Conservation (phyloP, 2,888 invertebrate species). For the Athalia cordata region DNA sequence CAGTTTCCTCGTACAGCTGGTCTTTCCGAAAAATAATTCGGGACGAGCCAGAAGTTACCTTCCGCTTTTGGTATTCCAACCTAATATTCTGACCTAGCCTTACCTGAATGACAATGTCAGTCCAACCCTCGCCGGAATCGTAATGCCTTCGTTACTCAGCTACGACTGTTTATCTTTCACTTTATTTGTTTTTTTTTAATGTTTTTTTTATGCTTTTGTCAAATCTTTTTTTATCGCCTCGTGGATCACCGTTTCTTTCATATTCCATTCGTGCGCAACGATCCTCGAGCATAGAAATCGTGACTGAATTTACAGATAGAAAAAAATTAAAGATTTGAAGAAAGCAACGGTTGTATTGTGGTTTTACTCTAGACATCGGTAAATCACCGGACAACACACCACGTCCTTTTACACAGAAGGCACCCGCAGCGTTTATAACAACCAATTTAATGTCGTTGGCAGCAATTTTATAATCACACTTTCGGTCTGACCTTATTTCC, state of each 20-base stretch:
- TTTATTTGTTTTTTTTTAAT: constrained; percentile 3
- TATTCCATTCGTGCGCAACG: neutral
- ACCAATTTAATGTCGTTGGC: neutral
- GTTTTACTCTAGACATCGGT: too few species aligned
- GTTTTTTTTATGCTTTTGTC: too few species aligned
- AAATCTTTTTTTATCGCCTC: constrained; percentile 5
- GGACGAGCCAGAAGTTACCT: neutral
- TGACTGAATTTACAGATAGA: constrained; percentile 24
- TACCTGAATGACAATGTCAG: constrained; percentile 37
- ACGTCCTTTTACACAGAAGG: too few species aligned
- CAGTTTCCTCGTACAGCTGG: constrained; percentile 1
- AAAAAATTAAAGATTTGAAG: neutral
- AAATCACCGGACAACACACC: too few species aligned
- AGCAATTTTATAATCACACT: constrained; percentile 17
- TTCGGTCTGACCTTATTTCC: constrained; percentile 2
- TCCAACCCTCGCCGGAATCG: constrained; percentile 31
- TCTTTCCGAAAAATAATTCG: neutral
- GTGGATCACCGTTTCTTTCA: constrained; percentile 10
- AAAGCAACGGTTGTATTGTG: neutral
- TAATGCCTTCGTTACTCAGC: constrained; percentile 35
- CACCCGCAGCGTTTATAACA: neutral
- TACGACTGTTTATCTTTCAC: neutral
- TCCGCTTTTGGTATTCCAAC: constrained; percentile 18
- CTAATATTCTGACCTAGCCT: constrained; percentile 29
- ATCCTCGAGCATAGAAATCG: constrained; percentile 12